Evolutionary conservation across 2,113 vertebrate genomes (phyloP).

Genomic region (Corythoichthys haematopterus): DNA sequence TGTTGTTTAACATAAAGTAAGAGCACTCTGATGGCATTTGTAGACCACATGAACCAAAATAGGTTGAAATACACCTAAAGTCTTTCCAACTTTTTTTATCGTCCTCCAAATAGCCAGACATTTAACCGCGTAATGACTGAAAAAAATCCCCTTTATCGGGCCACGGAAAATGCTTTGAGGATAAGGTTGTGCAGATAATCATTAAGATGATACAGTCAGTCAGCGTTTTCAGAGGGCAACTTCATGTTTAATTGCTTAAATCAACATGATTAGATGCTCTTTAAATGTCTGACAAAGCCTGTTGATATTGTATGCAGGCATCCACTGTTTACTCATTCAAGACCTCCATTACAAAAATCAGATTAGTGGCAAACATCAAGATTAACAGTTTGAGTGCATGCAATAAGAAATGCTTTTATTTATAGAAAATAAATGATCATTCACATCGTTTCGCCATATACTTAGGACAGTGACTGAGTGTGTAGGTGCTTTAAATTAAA

Average conservation of each 20-base stretch:
- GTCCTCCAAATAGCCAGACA: slow-evolving; percentile 65
- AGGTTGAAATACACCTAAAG: slow-evolving; percentile 46
- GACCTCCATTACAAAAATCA: slow-evolving; percentile 61
- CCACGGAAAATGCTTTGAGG: slow-evolving; percentile 75
- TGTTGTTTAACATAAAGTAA: slow-evolving; percentile 46
- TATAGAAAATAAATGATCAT: slow-evolving; percentile 12
- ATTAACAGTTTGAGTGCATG: slow-evolving; percentile 40
- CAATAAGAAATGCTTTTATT: slow-evolving; percentile 18
- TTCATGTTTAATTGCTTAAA: slow-evolving; percentile 80
- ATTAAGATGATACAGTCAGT: slow-evolving; percentile 76
- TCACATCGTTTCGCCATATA: slow-evolving; percentile 13
- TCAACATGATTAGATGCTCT: slow-evolving; percentile 74
- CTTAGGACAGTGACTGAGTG: slow-evolving; percentile 8
- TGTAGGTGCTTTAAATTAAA: slow-evolving; percentile 12
- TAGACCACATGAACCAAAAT: slow-evolving; percentile 49
- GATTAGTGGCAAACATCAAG: slow-evolving; percentile 51
- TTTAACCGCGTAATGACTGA: slow-evolving; percentile 72
- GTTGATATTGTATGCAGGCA: slow-evolving; percentile 58
- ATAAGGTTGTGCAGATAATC: slow-evolving; percentile 72
- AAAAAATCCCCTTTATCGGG: slow-evolving; percentile 72
- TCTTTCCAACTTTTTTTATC: slow-evolving; percentile 53
- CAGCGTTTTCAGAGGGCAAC: slow-evolving; percentile 69
- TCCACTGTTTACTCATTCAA: slow-evolving; percentile 65
- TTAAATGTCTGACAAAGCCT: slow-evolving; percentile 70
- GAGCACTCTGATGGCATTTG: slow-evolving; percentile 53